phyloP scores from a whole-genome alignment of 1,140 invertebrate genomes.

The Drosophila tropicalis region DNA sequence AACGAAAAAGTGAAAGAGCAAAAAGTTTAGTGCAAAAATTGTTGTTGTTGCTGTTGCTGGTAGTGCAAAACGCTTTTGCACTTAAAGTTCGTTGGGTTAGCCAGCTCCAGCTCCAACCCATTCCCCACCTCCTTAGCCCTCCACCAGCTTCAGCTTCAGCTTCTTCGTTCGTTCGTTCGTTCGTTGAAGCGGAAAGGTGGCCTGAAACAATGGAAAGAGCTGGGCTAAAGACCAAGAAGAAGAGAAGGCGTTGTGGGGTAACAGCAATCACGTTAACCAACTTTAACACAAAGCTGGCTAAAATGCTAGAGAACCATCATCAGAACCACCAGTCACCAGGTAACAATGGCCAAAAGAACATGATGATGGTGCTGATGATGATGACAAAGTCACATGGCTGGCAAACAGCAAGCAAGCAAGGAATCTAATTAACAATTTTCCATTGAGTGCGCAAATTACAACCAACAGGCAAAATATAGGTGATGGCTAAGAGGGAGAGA shows the following conservation, averaged over 20 bases:
- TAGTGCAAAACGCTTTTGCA: conserved; percentile 64
- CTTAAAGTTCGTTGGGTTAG: conserved; percentile 70
- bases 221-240: neutral
- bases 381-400: conserved; percentile 65
- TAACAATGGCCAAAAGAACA: conserved; percentile 15
- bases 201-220: conserved; percentile 33
- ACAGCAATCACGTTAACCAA: conserved; percentile 75
- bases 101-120: conserved; percentile 16
- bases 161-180: conserved; percentile 2
- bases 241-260: conserved; percentile 18
- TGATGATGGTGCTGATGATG: conserved; percentile 21
- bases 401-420: conserved; percentile 51
- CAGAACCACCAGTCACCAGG: conserved; percentile 21
- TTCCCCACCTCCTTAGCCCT: neutral
- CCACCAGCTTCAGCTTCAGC: neutral
- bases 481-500: neutral
- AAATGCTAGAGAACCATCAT: conserved; percentile 42
- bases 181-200: conserved; percentile 66
- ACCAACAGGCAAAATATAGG: conserved; percentile 39
- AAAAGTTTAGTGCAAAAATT: conserved; percentile 67
- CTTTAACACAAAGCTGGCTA: conserved; percentile 76
- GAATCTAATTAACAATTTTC: conserved; percentile 82
- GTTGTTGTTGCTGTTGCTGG: conserved; percentile 14
- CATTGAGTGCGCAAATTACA: conserved; percentile 81
- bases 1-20: conserved; percentile 67